These are phyloP conservation scores for Tyrannus savana DNA, from an alignment of 2,113 vertebrate genomes.

Conservation along the genomic window DNA sequence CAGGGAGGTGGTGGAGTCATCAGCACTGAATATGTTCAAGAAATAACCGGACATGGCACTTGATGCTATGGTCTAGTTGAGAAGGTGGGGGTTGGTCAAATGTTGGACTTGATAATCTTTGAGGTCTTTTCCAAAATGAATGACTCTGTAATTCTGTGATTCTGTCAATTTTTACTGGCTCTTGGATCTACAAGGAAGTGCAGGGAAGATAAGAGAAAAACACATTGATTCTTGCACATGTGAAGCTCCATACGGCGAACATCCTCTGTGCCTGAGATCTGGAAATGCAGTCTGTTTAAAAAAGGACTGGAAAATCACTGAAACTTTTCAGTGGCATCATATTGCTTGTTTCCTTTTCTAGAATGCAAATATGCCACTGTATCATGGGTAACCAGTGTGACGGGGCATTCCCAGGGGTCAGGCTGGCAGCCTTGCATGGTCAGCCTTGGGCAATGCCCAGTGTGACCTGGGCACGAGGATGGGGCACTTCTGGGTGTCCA, in stretches of 20 bases:
- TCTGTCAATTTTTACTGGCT: neutral
- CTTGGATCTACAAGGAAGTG: neutral
- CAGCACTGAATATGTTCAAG: neutral
- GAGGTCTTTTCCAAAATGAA: neutral
- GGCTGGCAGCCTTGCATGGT: neutral
- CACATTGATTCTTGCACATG: constrained; percentile 27
- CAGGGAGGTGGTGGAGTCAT: neutral
- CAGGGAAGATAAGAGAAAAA: neutral
- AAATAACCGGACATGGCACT: neutral
- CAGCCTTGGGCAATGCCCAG: neutral
- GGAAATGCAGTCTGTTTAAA: constrained; percentile 38
- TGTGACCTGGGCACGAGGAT: fast-evolving
- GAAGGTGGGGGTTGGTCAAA: neutral
- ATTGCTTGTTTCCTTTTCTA: neutral
- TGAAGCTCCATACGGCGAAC: constrained; percentile 16
- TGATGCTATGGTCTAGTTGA: neutral
- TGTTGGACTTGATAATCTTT: neutral
- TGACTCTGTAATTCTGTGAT: neutral
- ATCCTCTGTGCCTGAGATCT: constrained; percentile 33
- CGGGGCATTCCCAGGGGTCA: neutral
- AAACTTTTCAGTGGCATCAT: neutral
- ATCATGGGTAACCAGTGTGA: neutral
- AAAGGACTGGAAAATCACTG: neutral
- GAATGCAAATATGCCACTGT: neutral
- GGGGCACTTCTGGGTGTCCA: neutral